phyloP scores from a whole-genome alignment of 2,113 vertebrate genomes.

The Callithrix jacchus region DNA sequence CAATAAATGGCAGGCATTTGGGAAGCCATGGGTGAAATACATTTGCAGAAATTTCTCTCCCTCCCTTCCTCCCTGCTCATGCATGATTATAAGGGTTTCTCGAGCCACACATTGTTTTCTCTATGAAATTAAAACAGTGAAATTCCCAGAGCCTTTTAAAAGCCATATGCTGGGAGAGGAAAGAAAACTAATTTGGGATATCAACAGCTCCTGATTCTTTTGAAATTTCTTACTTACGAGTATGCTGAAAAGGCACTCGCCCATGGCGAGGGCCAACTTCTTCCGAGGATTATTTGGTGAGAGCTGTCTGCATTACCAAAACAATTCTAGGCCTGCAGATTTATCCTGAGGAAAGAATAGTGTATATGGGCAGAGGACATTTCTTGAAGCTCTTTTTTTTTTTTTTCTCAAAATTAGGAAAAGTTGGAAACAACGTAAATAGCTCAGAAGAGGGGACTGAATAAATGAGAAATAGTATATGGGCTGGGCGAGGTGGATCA shows the following conservation, averaged over 20 bases:
- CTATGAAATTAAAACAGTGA: background rate
- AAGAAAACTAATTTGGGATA: background rate
- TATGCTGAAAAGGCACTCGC: background rate
- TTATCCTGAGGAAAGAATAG: background rate
- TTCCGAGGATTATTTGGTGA: background rate
- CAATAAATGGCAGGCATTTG: fast-evolving
- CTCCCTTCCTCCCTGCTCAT: fast-evolving
- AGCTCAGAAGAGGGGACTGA: background rate
- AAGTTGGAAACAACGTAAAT: background rate
- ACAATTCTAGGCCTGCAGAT: background rate
- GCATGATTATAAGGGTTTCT: background rate
- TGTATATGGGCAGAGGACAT: background rate
- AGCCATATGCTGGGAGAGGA: background rate
- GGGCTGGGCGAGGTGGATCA: no score
- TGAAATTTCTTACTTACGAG: background rate
- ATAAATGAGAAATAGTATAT: background rate
- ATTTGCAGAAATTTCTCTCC: background rate
- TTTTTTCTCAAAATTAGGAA: background rate
- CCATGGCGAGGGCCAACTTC: fast-evolving
- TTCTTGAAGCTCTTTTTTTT: background rate
- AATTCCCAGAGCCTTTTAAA: background rate
- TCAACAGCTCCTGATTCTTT: no score
- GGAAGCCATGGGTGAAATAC: no score
- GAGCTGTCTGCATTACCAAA: background rate
- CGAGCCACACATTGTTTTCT: background rate